Conservation (phyloP, 2,888 invertebrate genomes). For the Noctua comes region DNA sequence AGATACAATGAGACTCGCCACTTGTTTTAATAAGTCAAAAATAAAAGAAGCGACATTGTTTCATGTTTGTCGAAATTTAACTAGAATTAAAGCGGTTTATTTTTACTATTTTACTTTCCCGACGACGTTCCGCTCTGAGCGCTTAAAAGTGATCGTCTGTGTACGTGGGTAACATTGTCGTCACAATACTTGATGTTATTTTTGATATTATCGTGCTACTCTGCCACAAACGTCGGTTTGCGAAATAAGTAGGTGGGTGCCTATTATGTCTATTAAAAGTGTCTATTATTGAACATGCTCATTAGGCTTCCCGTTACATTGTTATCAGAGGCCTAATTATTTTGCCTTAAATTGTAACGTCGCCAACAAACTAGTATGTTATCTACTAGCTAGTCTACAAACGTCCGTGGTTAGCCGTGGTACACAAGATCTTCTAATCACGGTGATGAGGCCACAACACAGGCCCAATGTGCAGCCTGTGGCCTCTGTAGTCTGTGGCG, state of each 20-base stretch:
- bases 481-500: conserved; percentile 64
- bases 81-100: conserved; percentile 24
- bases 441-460: conserved; percentile 68
- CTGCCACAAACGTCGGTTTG: background rate
- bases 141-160: conserved; percentile 33
- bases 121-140: conserved; percentile 11
- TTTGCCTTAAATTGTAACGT: conserved; percentile 26
- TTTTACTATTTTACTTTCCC: conserved; percentile 25
- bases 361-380: conserved; percentile 33
- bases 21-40: conserved; percentile 11
- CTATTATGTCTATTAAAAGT: background rate
- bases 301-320: conserved; percentile 24
- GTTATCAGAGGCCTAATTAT: conserved; percentile 39
- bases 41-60: conserved; percentile 24
- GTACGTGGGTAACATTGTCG: conserved; percentile 30
- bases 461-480: conserved; percentile 63
- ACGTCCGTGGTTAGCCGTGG: conserved; percentile 51
- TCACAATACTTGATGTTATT: conserved; percentile 34
- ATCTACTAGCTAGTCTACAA: conserved; percentile 55
- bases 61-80: conserved; percentile 33
- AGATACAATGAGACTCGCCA: conserved; percentile 2
- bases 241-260: background rate
- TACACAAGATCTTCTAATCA: conserved; percentile 71
- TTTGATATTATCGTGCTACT: background rate
- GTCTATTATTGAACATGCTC: conserved; percentile 7